Evolutionary conservation across 2,113 vertebrate genomes (phyloP).

Genomic region (Sebastes schlegelii): DNA sequence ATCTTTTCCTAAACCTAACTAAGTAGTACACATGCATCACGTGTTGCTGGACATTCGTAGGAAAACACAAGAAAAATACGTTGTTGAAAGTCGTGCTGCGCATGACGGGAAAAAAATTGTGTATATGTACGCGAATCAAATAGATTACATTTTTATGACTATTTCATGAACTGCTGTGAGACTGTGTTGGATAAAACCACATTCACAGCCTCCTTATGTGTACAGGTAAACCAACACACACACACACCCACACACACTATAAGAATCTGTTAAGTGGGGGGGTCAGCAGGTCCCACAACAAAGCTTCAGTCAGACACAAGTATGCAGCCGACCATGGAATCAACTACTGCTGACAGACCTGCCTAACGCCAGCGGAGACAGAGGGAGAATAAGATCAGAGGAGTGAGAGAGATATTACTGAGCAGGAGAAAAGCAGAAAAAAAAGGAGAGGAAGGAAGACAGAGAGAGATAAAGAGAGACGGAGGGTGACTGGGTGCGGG

Average conservation of each 20-base stretch:
- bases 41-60: no score
- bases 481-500: conserved; percentile 24
- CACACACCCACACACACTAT: conserved; percentile 13
- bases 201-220: neutral
- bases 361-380: conserved; percentile 39
- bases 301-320: conserved; percentile 73
- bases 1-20: no score
- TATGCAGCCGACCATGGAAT: conserved; percentile 63
- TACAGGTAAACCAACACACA: conserved; percentile 27
- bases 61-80: no score
- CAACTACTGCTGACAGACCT: conserved; percentile 68
- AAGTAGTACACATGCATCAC: no score
- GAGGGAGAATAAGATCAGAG: conserved; percentile 37
- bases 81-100: no score
- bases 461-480: conserved; percentile 29
- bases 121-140: no score
- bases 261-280: conserved; percentile 41
- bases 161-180: no score
- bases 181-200: neutral
- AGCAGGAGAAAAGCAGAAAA: neutral
- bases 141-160: no score
- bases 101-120: no score
- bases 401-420: neutral
- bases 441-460: conserved; percentile 2
- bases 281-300: conserved; percentile 68